Evolutionary conservation across 2,888 invertebrate species (phyloP).

Genomic region (Dorcus parallelipipedus): DNA sequence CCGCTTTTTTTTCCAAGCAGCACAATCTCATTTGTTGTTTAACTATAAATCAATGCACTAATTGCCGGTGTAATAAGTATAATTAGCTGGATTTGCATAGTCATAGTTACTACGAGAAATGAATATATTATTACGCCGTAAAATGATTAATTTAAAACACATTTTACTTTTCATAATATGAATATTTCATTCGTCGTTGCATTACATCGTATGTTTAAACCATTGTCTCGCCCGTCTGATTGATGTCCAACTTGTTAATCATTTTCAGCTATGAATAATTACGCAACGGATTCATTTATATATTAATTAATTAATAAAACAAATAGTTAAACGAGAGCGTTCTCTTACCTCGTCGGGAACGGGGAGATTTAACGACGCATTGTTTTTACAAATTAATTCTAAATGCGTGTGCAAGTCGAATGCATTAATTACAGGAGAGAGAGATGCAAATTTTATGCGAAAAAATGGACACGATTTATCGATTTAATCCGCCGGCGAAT

Average conservation of each 20-base stretch:
- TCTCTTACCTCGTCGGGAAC: no score
- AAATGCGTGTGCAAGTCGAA: no score
- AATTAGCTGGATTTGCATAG: slow-evolving; percentile 23
- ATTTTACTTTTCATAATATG: slow-evolving; percentile 14
- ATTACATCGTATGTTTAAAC: neutral
- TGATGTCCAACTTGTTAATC: slow-evolving; percentile 1
- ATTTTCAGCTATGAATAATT: slow-evolving; percentile 1
- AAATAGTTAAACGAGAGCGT: no score
- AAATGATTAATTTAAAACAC: slow-evolving; percentile 16
- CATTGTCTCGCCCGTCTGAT: neutral
- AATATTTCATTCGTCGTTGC: slow-evolving; percentile 12
- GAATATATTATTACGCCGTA: slow-evolving; percentile 14
- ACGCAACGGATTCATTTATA: neutral
- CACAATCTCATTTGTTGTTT: slow-evolving; percentile 10
- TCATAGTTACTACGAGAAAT: slow-evolving; percentile 20
- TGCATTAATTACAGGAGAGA: no score
- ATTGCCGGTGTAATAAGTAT: slow-evolving; percentile 24
- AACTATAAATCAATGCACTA: slow-evolving; percentile 22
- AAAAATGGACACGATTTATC: no score
- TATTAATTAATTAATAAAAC: no score
- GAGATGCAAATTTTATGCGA: no score
- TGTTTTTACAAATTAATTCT: no score
- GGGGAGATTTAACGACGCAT: no score
- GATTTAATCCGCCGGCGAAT: no score
- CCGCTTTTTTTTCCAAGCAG: neutral